These are phyloP conservation scores for Lepus europaeus DNA, from an alignment of 2,113 vertebrate species.

Conservation along the genomic window DNA sequence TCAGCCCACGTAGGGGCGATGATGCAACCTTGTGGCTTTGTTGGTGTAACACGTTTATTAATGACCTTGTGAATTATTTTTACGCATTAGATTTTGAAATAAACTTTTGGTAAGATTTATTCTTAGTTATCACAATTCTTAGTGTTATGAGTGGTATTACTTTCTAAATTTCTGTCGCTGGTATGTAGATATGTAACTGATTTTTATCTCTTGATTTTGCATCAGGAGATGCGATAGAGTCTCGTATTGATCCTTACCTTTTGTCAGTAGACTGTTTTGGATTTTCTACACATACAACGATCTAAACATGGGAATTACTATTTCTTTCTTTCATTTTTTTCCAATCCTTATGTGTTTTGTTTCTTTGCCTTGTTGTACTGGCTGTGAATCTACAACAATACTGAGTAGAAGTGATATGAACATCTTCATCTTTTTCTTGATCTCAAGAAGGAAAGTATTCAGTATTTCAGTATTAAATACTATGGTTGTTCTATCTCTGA, in stretches of 20 bases:
- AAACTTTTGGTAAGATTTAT: neutral
- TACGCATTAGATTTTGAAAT: neutral
- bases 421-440: neutral
- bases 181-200: neutral
- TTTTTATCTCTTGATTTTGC: neutral
- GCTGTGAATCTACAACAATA: neutral
- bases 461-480: neutral
- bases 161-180: neutral
- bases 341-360: neutral
- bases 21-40: neutral
- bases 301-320: neutral
- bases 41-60: neutral
- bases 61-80: neutral
- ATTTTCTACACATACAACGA: neutral
- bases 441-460: neutral
- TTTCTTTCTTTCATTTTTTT: neutral
- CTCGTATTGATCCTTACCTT: constrained; percentile 20
- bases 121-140: neutral
- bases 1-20: neutral
- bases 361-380: neutral
- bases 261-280: constrained; percentile 48
- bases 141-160: neutral
- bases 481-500: neutral
- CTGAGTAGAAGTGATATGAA: neutral
- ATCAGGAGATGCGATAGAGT: neutral